Base-by-base conservation (phyloP, 2,888 invertebrate genomes). In the Clistopyga incitator region DNA sequence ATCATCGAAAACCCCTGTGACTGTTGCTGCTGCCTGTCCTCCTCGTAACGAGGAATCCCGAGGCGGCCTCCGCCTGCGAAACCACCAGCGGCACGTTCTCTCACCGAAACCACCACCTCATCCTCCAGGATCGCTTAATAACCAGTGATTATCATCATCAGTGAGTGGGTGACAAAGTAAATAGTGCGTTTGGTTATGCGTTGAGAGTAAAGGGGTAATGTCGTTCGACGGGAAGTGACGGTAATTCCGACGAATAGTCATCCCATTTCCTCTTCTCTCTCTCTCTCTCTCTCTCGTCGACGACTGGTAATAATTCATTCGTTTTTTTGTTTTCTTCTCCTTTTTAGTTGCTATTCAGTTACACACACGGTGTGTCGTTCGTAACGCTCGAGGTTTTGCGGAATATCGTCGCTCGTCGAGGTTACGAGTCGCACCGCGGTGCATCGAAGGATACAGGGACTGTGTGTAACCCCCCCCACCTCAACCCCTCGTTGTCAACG, bases 401-500 rank as follows among this genome's bases (percentile, higher is more conserved):
- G n/a, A n/a, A n/a, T n/a, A n/a, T n/a, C n/a, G n/a, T n/a, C n/a
- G 4, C 8, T 18, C 20, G 23, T 54, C 18, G 45, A 11, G 45
- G 6, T 8, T n/a, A 15, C 15, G 38, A 47, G 25, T 38, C 18
- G 18, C 34, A n/a, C n/a, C n/a, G n/a, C n/a, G n/a, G n/a, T 38
- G 47, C 25, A 52, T 29, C 18, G 23, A n/a, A 34, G 18, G 10
- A 45, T 11, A 64, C 2, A 50, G 15, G 38, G 15, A 54, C 23
- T 10, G 15, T 20, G 25, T 61, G 52, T 54, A 8, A n/a, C 6
- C 38, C 38, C 38, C 38, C 61, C 20, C 79, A 59, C 15, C 38
- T 52, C 42, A 42, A 42, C 67, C 61, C 52, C n/a, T n/a, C 68
- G 78, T 81, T 81, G 79, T 77, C 76, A 86, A 86, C 84, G 83